Evolutionary conservation across 1,140 invertebrate genomes (phyloP).

Genomic region (Brachionus plicatilis): DNA sequence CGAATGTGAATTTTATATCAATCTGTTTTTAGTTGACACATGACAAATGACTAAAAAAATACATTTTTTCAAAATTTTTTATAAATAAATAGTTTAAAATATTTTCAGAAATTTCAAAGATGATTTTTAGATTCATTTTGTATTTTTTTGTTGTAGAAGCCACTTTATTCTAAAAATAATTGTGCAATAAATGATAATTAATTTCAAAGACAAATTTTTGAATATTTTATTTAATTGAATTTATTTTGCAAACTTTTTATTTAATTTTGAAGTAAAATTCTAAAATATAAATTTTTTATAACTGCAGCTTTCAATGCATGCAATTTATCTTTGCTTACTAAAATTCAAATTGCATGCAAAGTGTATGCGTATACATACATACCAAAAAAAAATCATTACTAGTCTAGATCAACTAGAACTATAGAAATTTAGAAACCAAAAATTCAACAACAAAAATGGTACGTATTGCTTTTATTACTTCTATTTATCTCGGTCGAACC

Average conservation of each 20-base stretch:
- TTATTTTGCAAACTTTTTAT: background rate
- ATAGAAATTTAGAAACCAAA: constrained; percentile 26
- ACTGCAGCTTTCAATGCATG: constrained; percentile 15
- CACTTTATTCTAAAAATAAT: background rate
- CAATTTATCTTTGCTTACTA: constrained; percentile 17
- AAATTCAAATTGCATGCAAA: constrained; percentile 20
- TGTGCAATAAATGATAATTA: background rate
- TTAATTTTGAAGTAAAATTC: too few species aligned
- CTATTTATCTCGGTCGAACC: background rate
- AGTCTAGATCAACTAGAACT: constrained; percentile 27
- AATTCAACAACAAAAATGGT: constrained; percentile 32
- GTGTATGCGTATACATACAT: background rate
- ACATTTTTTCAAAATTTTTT: too few species aligned
- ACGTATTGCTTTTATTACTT: constrained; percentile 36
- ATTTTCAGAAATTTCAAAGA: background rate
- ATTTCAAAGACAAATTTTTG: background rate
- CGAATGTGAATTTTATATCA: too few species aligned
- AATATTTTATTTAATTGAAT: background rate
- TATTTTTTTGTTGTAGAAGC: too few species aligned
- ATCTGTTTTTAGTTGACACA: too few species aligned
- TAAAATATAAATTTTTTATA: background rate
- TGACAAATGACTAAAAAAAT: too few species aligned
- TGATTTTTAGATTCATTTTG: too few species aligned
- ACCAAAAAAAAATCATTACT: background rate
- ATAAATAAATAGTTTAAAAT: too few species aligned